Evolutionary conservation across 2,113 vertebrate species (phyloP), one percentile per base, ranked within the genome.

Genomic region (Harpagus bidentatus): DNA sequence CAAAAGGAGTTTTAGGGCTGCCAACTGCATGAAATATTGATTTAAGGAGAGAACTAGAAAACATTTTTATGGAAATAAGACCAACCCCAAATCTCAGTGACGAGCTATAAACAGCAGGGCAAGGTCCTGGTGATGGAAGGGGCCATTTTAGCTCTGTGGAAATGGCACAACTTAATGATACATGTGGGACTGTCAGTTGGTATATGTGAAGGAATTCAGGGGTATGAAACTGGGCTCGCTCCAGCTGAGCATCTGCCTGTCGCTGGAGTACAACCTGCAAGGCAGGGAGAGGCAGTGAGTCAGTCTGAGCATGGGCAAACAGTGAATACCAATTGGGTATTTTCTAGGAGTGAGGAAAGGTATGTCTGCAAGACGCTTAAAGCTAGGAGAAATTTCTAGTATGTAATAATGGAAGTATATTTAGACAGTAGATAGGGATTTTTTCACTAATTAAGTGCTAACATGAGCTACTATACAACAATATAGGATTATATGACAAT

Each of bases 191-290:
- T 58, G 23, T 19, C 23, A 9, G 42, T 5, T 40, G 59, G 40
- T 28, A 7, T 8, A 15, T 0, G 3, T 40, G 38, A 50, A 16
- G 50, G 55, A 86, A 59, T 70, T 59, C 17, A 16, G 25, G 42
- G 40, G 6, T 23, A 10, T 7, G 40, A 55, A 79, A 40, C 45
- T 42, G 22, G 22, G 25, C 15, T 73, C 0, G 0, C 15, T n/a
- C 38, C 32, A 36, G 43, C 45, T 55, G 77, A 70, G 36, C 25
- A 36, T 20, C 32, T 50, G 21, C 22, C 38, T 69, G 3, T 25
- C n/a, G 63, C 55, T 72, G 42, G 23, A 56, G 19, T 50, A 36
- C 38, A 61, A 55, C 22, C 56, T 81, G 40, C 32, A 29, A 63
- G 17, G 9, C 0, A 3, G 16, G 62, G 29, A 67, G 63, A 81